Base-by-base conservation (phyloP, 2,113 vertebrate species). In the Pluvialis apricaria region DNA sequence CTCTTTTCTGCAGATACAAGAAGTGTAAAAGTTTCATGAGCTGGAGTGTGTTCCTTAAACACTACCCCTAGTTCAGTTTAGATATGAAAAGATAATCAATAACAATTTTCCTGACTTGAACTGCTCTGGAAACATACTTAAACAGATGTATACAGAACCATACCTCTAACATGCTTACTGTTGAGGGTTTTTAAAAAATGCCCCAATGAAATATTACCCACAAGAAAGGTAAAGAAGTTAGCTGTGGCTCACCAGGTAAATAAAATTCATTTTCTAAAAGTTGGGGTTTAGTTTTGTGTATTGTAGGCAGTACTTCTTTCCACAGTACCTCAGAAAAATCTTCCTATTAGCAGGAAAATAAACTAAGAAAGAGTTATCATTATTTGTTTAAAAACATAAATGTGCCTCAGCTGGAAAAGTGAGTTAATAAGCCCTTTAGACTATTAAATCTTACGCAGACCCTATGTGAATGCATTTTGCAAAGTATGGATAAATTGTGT, bases 341-440 rank as follows among this genome's bases (percentile, higher is more conserved):
- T 84, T 87, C 22, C 24, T 88, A 64, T 51, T 88, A 65, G 7
- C 15, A 70, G 55, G 11, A 71, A 82, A 87, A 84, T 28, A 85
- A 26, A 38, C 22, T 61, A 71, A 90, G 40, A 68, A 55, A 73
- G 31, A 85, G 80, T 78, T 92, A 81, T 80, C 16, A 62, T 65
- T 86, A 82, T 71, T 89, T 78, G 38, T 95, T 96, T 95, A 73
- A 92, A 90, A 95, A 62, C n/a, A 68, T 94, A 91, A 91, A 92
- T 62, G 13, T 87, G 19, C 24, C 51, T 93, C 26, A 69, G 34
- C 47, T 93, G 68, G 62, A 95, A 76, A 89, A 68, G 55, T 75
- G 44, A 92, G 38, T 82, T 92, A 97, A 85, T 91, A 94, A 84
- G 28, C 32, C 28, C 60, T 91, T 91, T 76, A 82, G 52, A 31